phyloP scores from a whole-genome alignment of 2,888 invertebrate species.

The Diachrysia chrysitis region DNA sequence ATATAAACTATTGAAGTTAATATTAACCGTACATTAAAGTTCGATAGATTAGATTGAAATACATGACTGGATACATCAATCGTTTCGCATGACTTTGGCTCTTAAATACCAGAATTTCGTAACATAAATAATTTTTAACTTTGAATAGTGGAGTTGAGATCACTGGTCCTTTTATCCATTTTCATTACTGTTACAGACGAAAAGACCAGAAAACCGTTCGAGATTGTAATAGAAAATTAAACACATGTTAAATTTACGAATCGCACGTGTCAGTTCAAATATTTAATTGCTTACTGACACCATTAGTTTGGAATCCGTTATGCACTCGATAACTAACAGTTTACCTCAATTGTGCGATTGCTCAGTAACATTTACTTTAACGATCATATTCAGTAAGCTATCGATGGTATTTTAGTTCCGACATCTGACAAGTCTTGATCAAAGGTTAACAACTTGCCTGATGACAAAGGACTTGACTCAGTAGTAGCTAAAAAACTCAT shows the following conservation, averaged over 20 bases:
- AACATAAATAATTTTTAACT: background rate
- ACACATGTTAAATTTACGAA: background rate
- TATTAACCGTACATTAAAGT: background rate
- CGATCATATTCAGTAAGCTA: too few relatives aligned
- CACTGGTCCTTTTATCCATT: background rate
- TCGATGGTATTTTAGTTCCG: too few relatives aligned
- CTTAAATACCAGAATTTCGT: background rate
- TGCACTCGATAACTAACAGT: conserved; percentile 18
- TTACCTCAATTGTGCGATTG: background rate
- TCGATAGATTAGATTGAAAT: background rate
- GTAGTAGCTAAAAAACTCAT: background rate
- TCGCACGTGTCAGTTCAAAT: conserved; percentile 1
- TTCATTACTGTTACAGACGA: background rate
- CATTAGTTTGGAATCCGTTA: conserved; percentile 19
- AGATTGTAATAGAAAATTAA: background rate
- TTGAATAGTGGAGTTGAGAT: background rate
- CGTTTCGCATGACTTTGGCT: background rate
- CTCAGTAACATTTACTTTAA: background rate
- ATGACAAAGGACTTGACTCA: too few relatives aligned
- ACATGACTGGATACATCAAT: too few relatives aligned
- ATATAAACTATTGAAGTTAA: background rate
- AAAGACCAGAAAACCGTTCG: conserved; percentile 5
- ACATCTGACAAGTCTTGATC: background rate
- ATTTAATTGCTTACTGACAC: conserved; percentile 9
- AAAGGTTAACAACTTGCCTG: background rate